Evolutionary conservation across 2,113 vertebrate genomes (phyloP).

Genomic region (Panthera uncia): DNA sequence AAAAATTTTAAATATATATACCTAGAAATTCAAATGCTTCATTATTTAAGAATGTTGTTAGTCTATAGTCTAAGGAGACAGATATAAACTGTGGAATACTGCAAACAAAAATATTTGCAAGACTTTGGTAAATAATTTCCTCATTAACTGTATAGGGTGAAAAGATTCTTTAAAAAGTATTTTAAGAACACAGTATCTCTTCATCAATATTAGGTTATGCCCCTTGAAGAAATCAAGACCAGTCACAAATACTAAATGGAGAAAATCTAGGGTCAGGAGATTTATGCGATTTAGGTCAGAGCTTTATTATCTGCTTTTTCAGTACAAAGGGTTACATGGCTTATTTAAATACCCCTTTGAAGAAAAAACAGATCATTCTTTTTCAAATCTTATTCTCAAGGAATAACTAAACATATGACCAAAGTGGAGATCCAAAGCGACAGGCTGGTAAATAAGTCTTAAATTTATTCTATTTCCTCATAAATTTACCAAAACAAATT

Average conservation of each 20-base stretch:
- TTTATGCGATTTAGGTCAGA: not conserved
- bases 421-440: not conserved
- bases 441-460: not conserved
- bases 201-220: not conserved
- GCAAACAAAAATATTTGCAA: not conserved
- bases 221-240: not conserved
- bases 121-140: not conserved
- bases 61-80: not conserved
- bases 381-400: not conserved
- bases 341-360: not conserved
- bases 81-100: not conserved
- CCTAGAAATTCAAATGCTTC: not conserved
- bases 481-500: conserved; percentile 13
- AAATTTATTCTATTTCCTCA: not conserved
- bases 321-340: not conserved
- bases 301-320: not conserved
- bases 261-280: not conserved
- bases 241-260: not conserved
- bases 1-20: not conserved
- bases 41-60: not conserved
- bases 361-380: not conserved
- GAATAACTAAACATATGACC: conserved; percentile 3
- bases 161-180: not conserved
- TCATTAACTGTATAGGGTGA: not conserved
- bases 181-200: not conserved